phyloP scores from a whole-genome alignment of 2,113 vertebrate genomes.

The Zapornia atra region DNA sequence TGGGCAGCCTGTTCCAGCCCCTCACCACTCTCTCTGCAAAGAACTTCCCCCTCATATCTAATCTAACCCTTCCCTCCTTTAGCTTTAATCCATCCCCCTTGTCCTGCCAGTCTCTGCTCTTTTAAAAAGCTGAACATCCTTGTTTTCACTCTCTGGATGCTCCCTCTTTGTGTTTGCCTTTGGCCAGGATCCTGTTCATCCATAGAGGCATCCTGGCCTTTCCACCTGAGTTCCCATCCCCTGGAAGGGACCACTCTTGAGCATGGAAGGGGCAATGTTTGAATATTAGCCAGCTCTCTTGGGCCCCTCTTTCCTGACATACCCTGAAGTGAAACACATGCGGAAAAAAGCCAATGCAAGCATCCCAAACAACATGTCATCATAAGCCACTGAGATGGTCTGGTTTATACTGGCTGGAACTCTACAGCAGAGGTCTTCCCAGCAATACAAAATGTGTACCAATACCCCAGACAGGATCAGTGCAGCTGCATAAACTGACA shows the following conservation, averaged over 20 bases:
- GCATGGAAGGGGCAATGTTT: not conserved
- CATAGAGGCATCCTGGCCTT: not conserved
- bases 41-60: too few species aligned
- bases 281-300: not conserved
- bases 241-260: not conserved
- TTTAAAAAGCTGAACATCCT: too few species aligned
- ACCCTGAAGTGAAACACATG: not conserved
- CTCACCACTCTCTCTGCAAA: too few species aligned
- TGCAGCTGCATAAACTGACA: not conserved
- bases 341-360: not conserved
- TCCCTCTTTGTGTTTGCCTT: not conserved
- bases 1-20: too few species aligned
- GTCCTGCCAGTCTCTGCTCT: too few species aligned
- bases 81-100: too few species aligned
- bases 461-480: not conserved
- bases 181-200: not conserved
- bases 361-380: not conserved
- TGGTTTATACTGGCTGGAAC: not conserved
- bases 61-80: too few species aligned
- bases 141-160: not conserved
- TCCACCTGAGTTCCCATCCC: not conserved
- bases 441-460: not conserved
- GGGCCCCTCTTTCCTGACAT: not conserved
- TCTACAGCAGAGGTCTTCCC: not conserved
- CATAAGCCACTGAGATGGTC: rapidly evolving